These are phyloP conservation scores for Lucilia cuprina DNA, from an alignment of 1,140 invertebrate genomes.

Conservation along the genomic window DNA sequence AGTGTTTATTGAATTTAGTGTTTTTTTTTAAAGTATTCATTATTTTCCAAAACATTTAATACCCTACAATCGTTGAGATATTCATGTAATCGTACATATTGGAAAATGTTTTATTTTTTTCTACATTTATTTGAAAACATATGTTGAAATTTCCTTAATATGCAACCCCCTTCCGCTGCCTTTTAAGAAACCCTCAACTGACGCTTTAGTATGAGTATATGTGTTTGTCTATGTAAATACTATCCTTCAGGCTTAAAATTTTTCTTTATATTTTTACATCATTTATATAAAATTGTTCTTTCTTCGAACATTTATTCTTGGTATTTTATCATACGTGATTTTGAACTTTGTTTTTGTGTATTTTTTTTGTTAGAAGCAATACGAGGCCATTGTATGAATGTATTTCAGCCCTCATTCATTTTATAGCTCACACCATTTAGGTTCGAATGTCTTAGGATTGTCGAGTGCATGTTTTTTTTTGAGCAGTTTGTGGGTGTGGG, in stretches of 20 bases:
- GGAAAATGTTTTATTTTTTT: neutral
- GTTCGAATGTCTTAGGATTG: neutral
- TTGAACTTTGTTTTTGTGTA: neutral
- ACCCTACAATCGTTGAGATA: neutral
- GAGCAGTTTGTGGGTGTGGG: neutral
- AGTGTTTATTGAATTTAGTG: too few species aligned
- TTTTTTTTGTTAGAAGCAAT: neutral
- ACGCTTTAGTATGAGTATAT: too few species aligned
- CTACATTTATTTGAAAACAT: neutral
- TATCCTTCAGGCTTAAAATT: neutral
- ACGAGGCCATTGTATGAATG: neutral
- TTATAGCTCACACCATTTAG: neutral
- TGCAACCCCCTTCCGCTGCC: neutral
- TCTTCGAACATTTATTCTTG: neutral
- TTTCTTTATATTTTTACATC: neutral
- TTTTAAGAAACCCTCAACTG: too few species aligned
- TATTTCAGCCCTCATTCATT: neutral
- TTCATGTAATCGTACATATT: neutral
- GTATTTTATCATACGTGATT: constrained; percentile 30
- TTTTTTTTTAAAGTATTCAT: neutral
- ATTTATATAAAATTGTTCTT: neutral
- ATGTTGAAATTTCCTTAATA: constrained; percentile 20
- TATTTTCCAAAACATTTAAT: constrained; percentile 9
- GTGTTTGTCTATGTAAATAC: neutral
- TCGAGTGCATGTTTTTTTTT: too few species aligned